Evolutionary conservation across 2,888 invertebrate genomes (phyloP).

Genomic region (Rhyacophila evoluta): DNA sequence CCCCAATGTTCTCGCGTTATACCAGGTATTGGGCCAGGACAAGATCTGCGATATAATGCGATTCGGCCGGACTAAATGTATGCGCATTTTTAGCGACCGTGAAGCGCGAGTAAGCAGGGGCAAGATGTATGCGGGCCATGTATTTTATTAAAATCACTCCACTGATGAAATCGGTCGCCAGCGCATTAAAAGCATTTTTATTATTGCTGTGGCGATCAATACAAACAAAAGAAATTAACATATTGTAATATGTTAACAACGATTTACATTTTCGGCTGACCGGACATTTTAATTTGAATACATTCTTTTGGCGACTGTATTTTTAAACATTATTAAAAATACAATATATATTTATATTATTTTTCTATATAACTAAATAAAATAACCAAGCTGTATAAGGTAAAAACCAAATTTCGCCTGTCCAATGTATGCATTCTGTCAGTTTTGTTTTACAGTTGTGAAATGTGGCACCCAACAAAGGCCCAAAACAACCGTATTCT

Average conservation of each 20-base stretch:
- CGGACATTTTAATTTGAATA: neutral
- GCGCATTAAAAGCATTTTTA: neutral
- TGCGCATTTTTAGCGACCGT: slow-evolving; percentile 29
- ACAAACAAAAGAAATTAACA: slow-evolving; percentile 16
- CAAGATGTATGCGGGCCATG: neutral
- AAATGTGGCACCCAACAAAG: too few species aligned
- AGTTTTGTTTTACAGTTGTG: too few species aligned
- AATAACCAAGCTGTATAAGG: too few species aligned
- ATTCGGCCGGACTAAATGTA: slow-evolving; percentile 12
- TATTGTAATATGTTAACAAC: slow-evolving; percentile 25
- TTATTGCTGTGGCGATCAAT: neutral
- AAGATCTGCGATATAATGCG: slow-evolving; percentile 30
- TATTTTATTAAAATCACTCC: neutral
- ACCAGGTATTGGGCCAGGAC: slow-evolving; percentile 34
- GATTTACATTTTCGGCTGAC: slow-evolving; percentile 1
- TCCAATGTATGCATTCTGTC: too few species aligned
- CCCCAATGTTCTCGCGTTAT: too few species aligned
- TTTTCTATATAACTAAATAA: too few species aligned
- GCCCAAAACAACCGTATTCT: too few species aligned
- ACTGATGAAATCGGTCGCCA: neutral
- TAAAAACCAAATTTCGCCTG: too few species aligned
- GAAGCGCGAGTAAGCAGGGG: neutral
- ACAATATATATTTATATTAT: too few species aligned
- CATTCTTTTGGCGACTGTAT: too few species aligned
- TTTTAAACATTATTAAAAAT: too few species aligned